Base-by-base conservation (phyloP, 2,888 invertebrate species). In the Emmelina monodactyla region DNA sequence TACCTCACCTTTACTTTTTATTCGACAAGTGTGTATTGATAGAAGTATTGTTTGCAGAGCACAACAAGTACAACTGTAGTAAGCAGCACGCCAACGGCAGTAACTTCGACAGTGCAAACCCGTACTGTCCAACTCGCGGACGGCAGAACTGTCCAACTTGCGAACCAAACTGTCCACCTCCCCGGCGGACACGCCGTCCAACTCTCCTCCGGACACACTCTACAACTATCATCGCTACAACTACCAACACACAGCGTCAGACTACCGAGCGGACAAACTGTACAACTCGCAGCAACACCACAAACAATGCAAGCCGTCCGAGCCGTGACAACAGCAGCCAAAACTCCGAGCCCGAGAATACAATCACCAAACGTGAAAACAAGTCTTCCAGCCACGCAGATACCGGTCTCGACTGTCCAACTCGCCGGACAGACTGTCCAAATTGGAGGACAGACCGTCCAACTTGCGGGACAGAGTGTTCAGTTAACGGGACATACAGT, bases 401-500 rank as follows among this genome's bases (percentile, higher is more conserved):
- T 75, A 44, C 75, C 75, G 0, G 68, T 69, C 1, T 69, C 70
- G 0, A 57, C 69, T 1, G 73, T 64, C 6, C 82, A 63, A 41
- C 49, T 62, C 30, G 61, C 59, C n/a, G 71, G 66, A 14, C 70
- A 65, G 40, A 71, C 62, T 10, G 70, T 68, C 16, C 75, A 64
- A 48, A 64, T 72, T 10, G 71, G 47, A 25, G 75, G 66, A 19
- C 78, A 78, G 44, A 73, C 70, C 0, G 70, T 75, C 0, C 73
- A 75, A 37, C 37, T 75, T 28, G 63, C 67, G 9, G 69, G 72
- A 14, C 73, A 67, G 37, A 75, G 68, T 22, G 67, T 78, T 2
- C 76, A 76, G 33, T 41, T 76, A 9, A 75, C 62, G 10, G 82
- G 65, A 1, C 69, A 84, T 34, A 83, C 83, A 1, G 83, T 75